Conservation (phyloP, 2,797 vertebrate species). For the Cephalopachus bancanus region DNA sequence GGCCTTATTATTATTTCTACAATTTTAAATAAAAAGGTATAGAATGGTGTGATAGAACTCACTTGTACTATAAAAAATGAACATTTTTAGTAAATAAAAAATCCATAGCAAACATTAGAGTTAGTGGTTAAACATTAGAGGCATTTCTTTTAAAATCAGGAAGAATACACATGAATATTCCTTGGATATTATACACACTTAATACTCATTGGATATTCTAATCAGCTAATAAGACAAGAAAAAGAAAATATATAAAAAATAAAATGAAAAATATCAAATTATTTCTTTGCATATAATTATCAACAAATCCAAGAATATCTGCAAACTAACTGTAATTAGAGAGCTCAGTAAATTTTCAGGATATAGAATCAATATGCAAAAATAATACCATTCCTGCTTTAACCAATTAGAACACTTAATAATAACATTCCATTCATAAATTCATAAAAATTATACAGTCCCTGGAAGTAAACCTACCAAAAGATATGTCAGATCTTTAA, state of each 20-base stretch:
- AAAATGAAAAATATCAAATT: background rate
- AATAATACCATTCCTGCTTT: background rate
- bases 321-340: background rate
- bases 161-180: background rate
- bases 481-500: background rate
- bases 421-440: background rate
- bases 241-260: slow-evolving; percentile 19
- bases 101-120: background rate
- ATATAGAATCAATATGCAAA: background rate
- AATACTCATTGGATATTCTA: background rate
- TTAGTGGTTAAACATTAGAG: slow-evolving; percentile 23
- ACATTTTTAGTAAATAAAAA: background rate
- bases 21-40: background rate
- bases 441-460: background rate
- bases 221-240: background rate
- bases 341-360: background rate
- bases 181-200: background rate
- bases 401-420: background rate
- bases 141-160: slow-evolving; percentile 42
- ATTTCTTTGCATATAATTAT: slow-evolving; percentile 18
- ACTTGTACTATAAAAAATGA: background rate
- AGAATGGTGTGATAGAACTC: background rate
- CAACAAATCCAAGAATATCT: slow-evolving; percentile 16
- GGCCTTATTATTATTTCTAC: background rate
- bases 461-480: background rate